Conservation (phyloP, 2,113 vertebrate species). For the Gracilinanus agilis region DNA sequence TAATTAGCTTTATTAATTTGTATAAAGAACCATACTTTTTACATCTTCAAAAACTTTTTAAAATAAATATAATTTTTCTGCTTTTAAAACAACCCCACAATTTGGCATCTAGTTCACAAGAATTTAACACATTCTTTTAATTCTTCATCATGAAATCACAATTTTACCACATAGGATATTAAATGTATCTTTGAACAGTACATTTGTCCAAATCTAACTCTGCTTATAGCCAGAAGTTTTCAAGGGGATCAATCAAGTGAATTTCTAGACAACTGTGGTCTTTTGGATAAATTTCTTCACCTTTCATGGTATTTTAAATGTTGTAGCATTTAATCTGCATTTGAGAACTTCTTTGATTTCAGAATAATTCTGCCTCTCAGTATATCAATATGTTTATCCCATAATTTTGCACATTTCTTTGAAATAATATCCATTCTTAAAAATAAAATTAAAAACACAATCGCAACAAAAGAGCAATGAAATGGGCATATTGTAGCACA, state of each 20-base stretch:
- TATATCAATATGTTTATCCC: not conserved
- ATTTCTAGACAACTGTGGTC: not conserved
- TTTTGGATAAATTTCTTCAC: not conserved
- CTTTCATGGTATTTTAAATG: not conserved
- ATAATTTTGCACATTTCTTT: not conserved
- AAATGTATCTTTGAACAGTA: not conserved
- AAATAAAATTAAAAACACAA: not conserved
- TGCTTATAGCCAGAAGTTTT: not conserved
- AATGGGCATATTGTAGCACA: not conserved
- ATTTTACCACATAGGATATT: not conserved
- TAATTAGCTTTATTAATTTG: not conserved
- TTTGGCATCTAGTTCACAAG: not conserved
- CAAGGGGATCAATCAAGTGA: not conserved
- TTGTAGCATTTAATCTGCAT: not conserved
- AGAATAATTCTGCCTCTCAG: not conserved
- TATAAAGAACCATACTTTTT: not conserved
- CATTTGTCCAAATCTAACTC: not conserved
- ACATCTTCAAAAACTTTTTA: not conserved
- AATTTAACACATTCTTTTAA: not conserved
- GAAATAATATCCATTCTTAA: not conserved
- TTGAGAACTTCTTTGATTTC: not conserved
- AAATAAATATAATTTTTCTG: not conserved
- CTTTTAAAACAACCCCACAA: not conserved
- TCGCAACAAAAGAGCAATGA: not conserved
- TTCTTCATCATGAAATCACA: not conserved